Evolutionary conservation across 2,113 vertebrate species (phyloP).

Genomic region (Oryzias celebensis): DNA sequence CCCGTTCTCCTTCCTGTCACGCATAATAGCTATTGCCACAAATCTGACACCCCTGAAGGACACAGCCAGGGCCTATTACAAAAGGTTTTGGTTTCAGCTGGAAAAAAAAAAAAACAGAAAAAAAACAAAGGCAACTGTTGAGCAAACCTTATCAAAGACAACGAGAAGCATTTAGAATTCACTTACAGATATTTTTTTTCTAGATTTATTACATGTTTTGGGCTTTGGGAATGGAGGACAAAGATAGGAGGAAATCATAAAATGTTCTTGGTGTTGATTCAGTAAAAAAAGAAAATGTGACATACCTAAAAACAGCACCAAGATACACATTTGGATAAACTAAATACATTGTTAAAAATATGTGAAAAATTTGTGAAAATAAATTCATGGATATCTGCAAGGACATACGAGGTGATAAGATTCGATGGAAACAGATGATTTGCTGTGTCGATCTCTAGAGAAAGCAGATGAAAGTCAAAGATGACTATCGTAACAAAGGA

Average conservation of each 20-base stretch:
- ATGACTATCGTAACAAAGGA: too few species aligned
- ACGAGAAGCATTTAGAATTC: constrained; percentile 9
- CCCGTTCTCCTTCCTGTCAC: constrained; percentile 28
- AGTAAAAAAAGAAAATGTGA: background rate
- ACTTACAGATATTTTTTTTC: too few species aligned
- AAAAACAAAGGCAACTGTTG: background rate
- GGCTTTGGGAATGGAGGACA: constrained; percentile 18
- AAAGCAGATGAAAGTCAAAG: too few species aligned
- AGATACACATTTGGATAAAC: too few species aligned
- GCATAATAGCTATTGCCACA: constrained; percentile 50
- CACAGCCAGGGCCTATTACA: constrained; percentile 6
- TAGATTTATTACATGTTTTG: constrained; percentile 27
- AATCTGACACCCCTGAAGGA: constrained; percentile 47
- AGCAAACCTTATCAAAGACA: constrained; percentile 18
- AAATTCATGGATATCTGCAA: too few species aligned
- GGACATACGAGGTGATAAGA: too few species aligned
- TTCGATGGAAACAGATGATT: too few species aligned
- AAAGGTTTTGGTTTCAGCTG: constrained; percentile 21
- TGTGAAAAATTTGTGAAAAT: too few species aligned
- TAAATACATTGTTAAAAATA: too few species aligned
- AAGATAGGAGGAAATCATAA: constrained; percentile 7
- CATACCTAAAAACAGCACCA: background rate
- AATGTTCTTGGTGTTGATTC: constrained; percentile 9
- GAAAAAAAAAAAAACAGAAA: constrained; percentile 16
- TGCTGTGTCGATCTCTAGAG: too few species aligned